These are phyloP conservation scores for Porites lobata DNA, from an alignment of 92 coral and sea anemone genomes.

Conservation along the genomic window DNA sequence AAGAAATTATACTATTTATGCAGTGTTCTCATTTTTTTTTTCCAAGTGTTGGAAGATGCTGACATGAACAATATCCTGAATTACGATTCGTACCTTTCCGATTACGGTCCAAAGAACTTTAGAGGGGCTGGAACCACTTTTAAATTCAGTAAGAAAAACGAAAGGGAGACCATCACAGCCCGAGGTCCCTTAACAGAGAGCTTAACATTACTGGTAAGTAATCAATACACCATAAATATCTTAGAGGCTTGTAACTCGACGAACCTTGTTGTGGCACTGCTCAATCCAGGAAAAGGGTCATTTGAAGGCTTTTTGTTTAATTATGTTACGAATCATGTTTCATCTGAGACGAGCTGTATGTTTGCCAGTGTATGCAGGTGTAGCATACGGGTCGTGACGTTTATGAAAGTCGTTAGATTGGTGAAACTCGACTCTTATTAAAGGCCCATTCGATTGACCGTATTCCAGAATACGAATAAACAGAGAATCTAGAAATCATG, in stretches of 20 bases:
- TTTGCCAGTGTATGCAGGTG: not conserved
- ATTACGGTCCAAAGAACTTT: not conserved
- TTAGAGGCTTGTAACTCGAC: too few relatives aligned
- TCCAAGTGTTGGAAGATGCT: slow-evolving; percentile 21
- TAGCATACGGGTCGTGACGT: not conserved
- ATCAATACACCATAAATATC: too few relatives aligned
- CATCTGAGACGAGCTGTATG: too few relatives aligned
- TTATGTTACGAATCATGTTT: too few relatives aligned
- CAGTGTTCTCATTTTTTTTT: not conserved
- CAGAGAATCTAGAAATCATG: too few relatives aligned
- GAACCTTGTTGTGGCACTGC: too few relatives aligned
- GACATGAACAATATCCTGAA: not conserved
- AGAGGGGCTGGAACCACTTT: slow-evolving; percentile 29
- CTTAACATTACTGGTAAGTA: slow-evolving; percentile 35
- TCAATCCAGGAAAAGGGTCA: too few relatives aligned
- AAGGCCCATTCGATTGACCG: too few relatives aligned
- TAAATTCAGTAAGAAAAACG: not conserved
- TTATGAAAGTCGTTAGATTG: not conserved
- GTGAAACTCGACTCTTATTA: too few relatives aligned
- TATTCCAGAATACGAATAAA: too few relatives aligned
- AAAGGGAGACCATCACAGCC: slow-evolving; percentile 11
- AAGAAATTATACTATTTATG: too few relatives aligned
- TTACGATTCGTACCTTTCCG: not conserved
- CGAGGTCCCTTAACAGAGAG: slow-evolving; percentile 30
- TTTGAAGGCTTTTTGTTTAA: too few relatives aligned